Evolutionary conservation across 2,113 vertebrate species (phyloP), one percentile per base, ranked within the genome.

Genomic region (Forbesichthys agassizii): DNA sequence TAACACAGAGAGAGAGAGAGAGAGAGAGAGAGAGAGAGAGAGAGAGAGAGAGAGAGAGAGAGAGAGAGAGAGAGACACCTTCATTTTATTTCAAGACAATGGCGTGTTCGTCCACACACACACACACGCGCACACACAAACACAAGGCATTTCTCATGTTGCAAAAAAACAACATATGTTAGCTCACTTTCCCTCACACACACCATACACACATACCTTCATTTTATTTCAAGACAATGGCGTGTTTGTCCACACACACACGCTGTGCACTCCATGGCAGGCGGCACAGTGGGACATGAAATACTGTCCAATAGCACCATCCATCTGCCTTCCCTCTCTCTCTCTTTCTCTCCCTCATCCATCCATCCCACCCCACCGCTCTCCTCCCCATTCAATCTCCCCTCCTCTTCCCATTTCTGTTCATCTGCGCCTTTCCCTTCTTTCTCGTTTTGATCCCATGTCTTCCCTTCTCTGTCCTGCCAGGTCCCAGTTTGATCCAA

Each of bases 241-340:
- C 7, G 36, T n/a, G 33, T 12, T 42, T 8, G 36, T 42, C 36
- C 36, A 42, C 36, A 63, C 79, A 66, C 75, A 79, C 85, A 36
- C 36, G 83, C 85, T 84, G 85, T 1, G 86, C 81, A 67, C 75
- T 56, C 70, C 65, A 65, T 83, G 83, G 85, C 84, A 90, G 84
- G 55, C 74, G 16, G 80, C 90, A 90, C 90, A 89, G 85, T 88
- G 60, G 86, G 88, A 92, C 90, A 90, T 92, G 88, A 92, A 91
- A 91, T 92, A 92, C 81, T 88, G 90, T 90, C 80, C 84, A 80
- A 81, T 71, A 85, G 81, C 82, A 80, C 74, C 86, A 91, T 92
- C 86, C 88, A 91, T 93, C 90, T 91, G 88, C 82, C 74, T 74
- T 75, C 74, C 69, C 71, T 66, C 70, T 51, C 70, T 55, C 48